These are phyloP conservation scores for Ricordea florida DNA, from an alignment of 92 coral and sea anemone species.

Conservation along the genomic window DNA sequence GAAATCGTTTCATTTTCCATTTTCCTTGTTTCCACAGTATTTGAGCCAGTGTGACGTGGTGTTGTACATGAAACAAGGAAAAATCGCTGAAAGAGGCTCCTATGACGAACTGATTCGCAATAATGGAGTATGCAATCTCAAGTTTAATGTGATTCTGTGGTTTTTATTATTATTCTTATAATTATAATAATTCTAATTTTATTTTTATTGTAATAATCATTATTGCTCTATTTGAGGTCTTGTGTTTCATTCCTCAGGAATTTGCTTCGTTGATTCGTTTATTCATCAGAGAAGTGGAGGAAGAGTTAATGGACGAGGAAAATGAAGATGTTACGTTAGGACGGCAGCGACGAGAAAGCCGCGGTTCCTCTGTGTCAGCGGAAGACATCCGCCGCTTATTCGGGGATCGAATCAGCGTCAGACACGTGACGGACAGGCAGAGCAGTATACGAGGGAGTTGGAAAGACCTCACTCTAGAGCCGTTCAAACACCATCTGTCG, in stretches of 20 bases:
- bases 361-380: not conserved
- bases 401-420: not conserved
- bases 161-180: no score
- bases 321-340: not conserved
- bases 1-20: no score
- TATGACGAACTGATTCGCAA: constrained; percentile 75
- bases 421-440: not conserved
- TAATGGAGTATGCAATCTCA: constrained; percentile 51
- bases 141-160: not conserved
- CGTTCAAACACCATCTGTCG: not conserved
- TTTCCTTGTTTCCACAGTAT: constrained; percentile 46
- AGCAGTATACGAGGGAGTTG: not conserved
- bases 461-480: not conserved
- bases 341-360: not conserved
- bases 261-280: constrained; percentile 9
- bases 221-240: no score
- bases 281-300: constrained; percentile 14
- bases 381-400: not conserved
- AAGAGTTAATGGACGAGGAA: constrained; percentile 1
- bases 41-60: constrained; percentile 83
- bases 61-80: constrained; percentile 81
- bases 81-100: constrained; percentile 78
- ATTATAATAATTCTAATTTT: no score
- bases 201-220: no score
- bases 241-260: not conserved